Evolutionary conservation across 2,888 invertebrate species (phyloP), one percentile per base, ranked within the genome.

Genomic region (Strigamia transsilvanica): DNA sequence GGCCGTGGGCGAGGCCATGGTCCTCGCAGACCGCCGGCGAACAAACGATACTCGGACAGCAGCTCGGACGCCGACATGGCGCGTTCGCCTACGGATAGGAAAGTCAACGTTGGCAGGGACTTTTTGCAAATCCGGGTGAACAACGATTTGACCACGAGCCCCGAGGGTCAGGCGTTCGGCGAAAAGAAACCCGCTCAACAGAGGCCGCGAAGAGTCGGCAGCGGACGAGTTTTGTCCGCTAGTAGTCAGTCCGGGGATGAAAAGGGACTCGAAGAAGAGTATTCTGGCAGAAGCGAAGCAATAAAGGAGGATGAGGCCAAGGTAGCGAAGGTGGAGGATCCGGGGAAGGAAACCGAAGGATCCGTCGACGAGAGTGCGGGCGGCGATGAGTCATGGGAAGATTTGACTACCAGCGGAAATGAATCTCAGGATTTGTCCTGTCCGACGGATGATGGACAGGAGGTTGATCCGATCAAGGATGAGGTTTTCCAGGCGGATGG

Each of bases 301-400:
- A 13, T 46, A 46, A 42, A 1, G 6, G 18, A 51, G 12, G 18
- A 10, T 51, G 51, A 38, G 38, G 38, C 10, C 4, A 38, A 38
- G 38, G 38, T 38, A 7, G 6, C 0, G 38, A 38, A 38, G 6
- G 6, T 38, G 38, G 38, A 38, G 51, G 80, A 51, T 12, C 4
- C 12, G 2, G 51, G n/a, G 1, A 41, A 34, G 79, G 79, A 38
- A 21, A 18, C 79, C 0, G 34, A 21, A 10, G 34, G 38, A 15
- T 27, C 38, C 4, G 18, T 79, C 6, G 79, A 41, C 9, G 38
- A 34, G 34, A 27, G 32, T 21, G 79, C 23, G 21, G 66, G 34
- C 34, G 82, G 81, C 15, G 83, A 82, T 15, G 83, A 66, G 18
- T 83, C 83, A 9, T 83, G 83, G 83, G 83, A 83, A 42, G 83